Evolutionary conservation across 2,113 vertebrate genomes (phyloP).

Genomic region (Erythrolamprus reginae): DNA sequence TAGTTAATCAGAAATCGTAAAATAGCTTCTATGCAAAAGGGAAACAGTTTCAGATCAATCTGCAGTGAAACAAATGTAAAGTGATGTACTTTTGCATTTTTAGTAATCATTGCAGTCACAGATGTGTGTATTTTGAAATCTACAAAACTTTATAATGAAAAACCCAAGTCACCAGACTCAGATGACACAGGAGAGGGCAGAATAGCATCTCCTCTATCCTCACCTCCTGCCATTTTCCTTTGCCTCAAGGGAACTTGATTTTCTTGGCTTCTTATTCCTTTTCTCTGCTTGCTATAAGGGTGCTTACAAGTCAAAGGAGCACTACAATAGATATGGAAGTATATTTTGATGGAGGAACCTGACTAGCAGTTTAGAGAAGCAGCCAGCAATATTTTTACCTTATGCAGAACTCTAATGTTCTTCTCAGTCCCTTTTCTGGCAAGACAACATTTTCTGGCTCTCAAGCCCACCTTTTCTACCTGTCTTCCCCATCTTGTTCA

Average conservation of each 20-base stretch:
- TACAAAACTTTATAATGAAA: neutral
- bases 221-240: neutral
- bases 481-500: neutral
- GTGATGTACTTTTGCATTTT: neutral
- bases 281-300: neutral
- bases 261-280: neutral
- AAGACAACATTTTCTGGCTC: neutral
- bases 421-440: neutral
- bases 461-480: neutral
- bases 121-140: neutral
- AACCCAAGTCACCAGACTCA: neutral
- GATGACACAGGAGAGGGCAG: neutral
- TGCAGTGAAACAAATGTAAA: neutral
- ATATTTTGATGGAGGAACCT: neutral
- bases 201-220: neutral
- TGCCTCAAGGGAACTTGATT: neutral
- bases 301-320: neutral
- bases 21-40: neutral
- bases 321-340: neutral
- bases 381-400: neutral
- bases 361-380: neutral
- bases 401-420: neutral
- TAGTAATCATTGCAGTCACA: neutral
- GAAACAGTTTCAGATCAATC: neutral
- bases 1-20: neutral